A percentile compares a stretch with the other conserved stretches of the same genome.
Conservation (phyloP, 2,797 vertebrate species). For the Aulostomus chinensis region DNA sequence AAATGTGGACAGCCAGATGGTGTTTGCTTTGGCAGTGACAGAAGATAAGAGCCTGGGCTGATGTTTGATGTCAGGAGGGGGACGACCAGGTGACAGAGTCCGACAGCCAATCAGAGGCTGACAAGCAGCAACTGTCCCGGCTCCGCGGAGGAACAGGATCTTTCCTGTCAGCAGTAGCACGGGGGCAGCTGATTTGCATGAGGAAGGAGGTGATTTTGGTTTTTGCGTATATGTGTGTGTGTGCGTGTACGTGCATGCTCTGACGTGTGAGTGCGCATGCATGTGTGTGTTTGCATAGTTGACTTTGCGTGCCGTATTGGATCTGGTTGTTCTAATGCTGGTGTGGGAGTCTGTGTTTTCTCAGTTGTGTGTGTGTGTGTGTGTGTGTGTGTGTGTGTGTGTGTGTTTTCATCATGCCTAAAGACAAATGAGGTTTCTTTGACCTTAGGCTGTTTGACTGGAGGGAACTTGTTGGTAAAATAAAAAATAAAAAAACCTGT, state of each 20-base stretch:
- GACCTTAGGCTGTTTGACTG: conserved; percentile 15
- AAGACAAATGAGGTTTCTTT: conserved; percentile 7
- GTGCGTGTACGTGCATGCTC: background rate
- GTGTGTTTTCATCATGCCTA: conserved; percentile 27
- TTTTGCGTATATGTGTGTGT: background rate
- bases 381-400: conserved; percentile 16
- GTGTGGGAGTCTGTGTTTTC: conserved; percentile 27
- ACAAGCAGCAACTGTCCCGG: conserved; percentile 37
- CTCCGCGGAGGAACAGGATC: conserved; percentile 47
- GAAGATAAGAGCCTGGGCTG: conserved; percentile 54
- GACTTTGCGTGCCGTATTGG: background rate
- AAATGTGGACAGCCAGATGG: conserved; percentile 14
- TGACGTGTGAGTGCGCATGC: conserved; percentile 17
- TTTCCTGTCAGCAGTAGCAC: conserved; percentile 22
- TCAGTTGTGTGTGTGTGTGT: conserved; percentile 4
- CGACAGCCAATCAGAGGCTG: conserved; percentile 65
- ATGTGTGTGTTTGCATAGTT: conserved; percentile 3
- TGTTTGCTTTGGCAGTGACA: conserved; percentile 52
- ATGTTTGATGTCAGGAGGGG: conserved; percentile 1
- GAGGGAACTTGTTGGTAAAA: background rate
- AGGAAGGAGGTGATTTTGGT: conserved; percentile 6
- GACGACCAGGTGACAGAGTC: conserved; percentile 57
- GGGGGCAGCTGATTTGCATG: conserved; percentile 61
- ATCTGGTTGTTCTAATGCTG: conserved; percentile 12
- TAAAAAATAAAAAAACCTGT: too few relatives aligned